phyloP scores from a whole-genome alignment of 1,140 invertebrate genomes.

The Phymastichus coffea region DNA sequence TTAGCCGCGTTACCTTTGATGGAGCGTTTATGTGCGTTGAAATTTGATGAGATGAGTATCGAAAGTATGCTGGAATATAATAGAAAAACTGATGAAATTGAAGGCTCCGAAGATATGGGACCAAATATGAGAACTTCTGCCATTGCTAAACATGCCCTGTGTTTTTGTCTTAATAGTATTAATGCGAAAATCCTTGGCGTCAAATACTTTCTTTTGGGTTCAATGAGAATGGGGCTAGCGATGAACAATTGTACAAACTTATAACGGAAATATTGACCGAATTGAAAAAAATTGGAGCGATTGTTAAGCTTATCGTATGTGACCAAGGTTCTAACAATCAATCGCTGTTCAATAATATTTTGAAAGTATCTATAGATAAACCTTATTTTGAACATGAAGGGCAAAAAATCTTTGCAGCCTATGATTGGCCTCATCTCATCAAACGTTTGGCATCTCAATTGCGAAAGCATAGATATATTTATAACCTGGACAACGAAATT shows the following conservation, averaged over 20 bases:
- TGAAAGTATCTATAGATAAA: neutral
- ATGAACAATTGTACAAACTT: neutral
- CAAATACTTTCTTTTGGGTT: too few species aligned
- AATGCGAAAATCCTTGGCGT: too few species aligned
- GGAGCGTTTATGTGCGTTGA: too few species aligned
- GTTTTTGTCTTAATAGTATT: slow-evolving; percentile 28
- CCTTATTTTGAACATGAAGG: neutral
- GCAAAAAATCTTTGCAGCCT: neutral
- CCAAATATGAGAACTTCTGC: too few species aligned
- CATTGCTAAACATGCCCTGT: slow-evolving; percentile 23
- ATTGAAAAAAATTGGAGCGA: neutral
- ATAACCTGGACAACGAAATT: slow-evolving; percentile 4
- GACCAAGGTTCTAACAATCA: neutral
- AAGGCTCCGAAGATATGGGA: slow-evolving; percentile 29
- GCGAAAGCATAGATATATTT: slow-evolving; percentile 21
- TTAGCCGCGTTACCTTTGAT: too few species aligned
- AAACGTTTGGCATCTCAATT: slow-evolving; percentile 25
- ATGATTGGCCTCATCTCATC: slow-evolving; percentile 32
- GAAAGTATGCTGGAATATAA: too few species aligned
- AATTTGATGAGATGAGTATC: too few species aligned
- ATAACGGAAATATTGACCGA: neutral
- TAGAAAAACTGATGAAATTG: too few species aligned
- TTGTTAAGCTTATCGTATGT: neutral
- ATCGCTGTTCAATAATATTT: neutral
- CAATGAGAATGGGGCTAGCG: too few species aligned